Conservation (phyloP, 2,888 invertebrate species). For the Eupsilia transversa region DNA sequence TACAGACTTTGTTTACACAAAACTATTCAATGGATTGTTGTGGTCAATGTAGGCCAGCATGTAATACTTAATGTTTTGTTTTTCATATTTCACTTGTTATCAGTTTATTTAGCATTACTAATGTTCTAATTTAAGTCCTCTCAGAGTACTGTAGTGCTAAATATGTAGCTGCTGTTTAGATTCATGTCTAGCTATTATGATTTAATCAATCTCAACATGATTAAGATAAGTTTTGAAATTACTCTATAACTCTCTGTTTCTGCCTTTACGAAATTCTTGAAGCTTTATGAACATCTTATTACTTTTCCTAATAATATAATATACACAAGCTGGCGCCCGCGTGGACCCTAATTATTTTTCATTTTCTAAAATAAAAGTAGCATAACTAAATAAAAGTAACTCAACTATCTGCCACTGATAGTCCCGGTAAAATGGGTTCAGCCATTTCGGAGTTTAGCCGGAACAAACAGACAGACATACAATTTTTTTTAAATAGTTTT, state of each 20-base stretch:
- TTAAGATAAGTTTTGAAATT: not conserved
- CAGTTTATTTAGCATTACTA: not conserved
- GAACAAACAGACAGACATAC: too few species aligned
- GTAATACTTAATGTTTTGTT: slow-evolving; percentile 15
- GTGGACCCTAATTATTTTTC: too few species aligned
- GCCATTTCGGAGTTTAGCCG: too few species aligned
- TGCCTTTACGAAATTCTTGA: not conserved
- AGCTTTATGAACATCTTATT: not conserved
- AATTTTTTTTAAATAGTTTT: too few species aligned
- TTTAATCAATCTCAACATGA: not conserved
- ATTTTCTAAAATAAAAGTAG: too few species aligned
- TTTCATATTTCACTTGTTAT: not conserved
- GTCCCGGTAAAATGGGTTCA: too few species aligned
- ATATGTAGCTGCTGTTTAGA: too few species aligned
- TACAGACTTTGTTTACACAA: not conserved
- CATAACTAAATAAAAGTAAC: too few species aligned
- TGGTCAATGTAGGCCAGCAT: slow-evolving; percentile 10
- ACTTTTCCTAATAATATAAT: too few species aligned
- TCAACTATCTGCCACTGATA: too few species aligned
- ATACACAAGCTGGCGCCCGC: too few species aligned
- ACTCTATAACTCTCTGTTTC: not conserved
- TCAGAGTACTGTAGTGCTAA: not conserved
- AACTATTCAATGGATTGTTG: slow-evolving; percentile 8
- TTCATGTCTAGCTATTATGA: not conserved
- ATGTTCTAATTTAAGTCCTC: not conserved